phyloP scores from a whole-genome alignment of 2,797 vertebrate species.

The Tiaroga cobitis region DNA sequence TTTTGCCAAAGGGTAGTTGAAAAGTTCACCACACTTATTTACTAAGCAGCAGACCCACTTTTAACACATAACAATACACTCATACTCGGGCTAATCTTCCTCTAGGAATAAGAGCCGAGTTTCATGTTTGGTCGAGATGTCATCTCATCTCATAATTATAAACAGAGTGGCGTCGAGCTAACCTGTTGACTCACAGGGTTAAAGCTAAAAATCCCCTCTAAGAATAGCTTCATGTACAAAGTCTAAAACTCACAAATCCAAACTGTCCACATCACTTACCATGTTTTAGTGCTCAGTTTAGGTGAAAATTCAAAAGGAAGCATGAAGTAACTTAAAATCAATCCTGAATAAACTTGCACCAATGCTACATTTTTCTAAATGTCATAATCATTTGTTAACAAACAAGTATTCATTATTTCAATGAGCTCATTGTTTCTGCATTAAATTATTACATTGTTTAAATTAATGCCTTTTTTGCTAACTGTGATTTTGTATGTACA shows the following conservation, averaged over 20 bases:
- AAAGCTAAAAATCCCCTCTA: conserved; percentile 21
- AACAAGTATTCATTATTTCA: too few species aligned
- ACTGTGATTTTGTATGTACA: too few species aligned
- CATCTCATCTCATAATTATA: conserved; percentile 27
- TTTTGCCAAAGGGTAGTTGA: conserved; percentile 5
- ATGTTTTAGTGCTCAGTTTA: not conserved
- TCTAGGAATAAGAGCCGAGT: not conserved
- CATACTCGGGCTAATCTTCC: not conserved
- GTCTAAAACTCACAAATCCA: conserved; percentile 13
- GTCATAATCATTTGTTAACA: too few species aligned
- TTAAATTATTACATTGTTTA: too few species aligned
- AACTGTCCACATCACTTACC: not conserved
- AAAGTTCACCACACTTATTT: conserved; percentile 15
- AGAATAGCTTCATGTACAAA: not conserved
- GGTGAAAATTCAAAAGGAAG: not conserved
- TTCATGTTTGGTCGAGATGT: conserved; percentile 15
- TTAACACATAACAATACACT: conserved; percentile 11
- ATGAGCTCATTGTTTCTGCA: too few species aligned
- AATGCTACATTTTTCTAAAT: too few species aligned
- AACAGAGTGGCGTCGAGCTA: not conserved
- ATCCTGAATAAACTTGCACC: too few species aligned
- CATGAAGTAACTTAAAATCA: not conserved
- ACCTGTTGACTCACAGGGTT: not conserved
- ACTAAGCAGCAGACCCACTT: not conserved
- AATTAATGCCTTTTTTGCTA: too few species aligned